Base-by-base conservation (phyloP, 2,888 invertebrate species). In the Epistrophella euchroma region DNA sequence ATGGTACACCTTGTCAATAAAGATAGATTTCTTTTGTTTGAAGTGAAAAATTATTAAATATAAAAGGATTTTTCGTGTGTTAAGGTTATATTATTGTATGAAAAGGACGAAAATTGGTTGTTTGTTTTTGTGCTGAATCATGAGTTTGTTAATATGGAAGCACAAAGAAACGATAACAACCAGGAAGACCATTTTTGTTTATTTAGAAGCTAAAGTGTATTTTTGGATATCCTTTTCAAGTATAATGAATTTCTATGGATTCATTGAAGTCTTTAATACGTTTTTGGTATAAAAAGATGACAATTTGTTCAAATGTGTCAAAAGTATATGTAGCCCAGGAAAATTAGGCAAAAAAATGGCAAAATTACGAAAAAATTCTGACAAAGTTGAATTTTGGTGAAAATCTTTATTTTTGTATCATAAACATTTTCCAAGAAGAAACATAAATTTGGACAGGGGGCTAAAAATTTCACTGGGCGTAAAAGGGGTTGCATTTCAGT, bases 1-100 rank as follows among this genome's bases (percentile, higher is more conserved):
- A 70, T 75, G 75, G 75, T 68, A 25, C 45, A 62, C 81, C 35
- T 37, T 76, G 76, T 77, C 80, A 62, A 74, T 80, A 60, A 40
- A 45, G 74, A 80, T 80, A 60, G 40, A 74, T 80, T 68, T n/a
- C 40, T 62, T 71, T 72, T 47, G 47, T 58, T 72, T 58, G 45
- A 19, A 45, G 17, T 37, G 17, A 37, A 74, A 47, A 47, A 47
- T 50, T 68, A 19, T 52, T 35, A 35, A 68, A 52, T 37, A 68
- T 37, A 68, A 52, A 52, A 52, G 32, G 66, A 28, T 28, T 28
- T 45, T 64, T 17, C 45, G 11, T 37, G 32, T 56, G 55, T 32
- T 56, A 56, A 32, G 32, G 25, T 32, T 55, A 32, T 32, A 32
- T 32, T 2, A 13, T 40, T 13, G 32, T 55, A 32, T 13, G 28